These are phyloP conservation scores for Limnodromus scolopaceus DNA, from an alignment of 2,797 vertebrate genomes.

Conservation along the genomic window DNA sequence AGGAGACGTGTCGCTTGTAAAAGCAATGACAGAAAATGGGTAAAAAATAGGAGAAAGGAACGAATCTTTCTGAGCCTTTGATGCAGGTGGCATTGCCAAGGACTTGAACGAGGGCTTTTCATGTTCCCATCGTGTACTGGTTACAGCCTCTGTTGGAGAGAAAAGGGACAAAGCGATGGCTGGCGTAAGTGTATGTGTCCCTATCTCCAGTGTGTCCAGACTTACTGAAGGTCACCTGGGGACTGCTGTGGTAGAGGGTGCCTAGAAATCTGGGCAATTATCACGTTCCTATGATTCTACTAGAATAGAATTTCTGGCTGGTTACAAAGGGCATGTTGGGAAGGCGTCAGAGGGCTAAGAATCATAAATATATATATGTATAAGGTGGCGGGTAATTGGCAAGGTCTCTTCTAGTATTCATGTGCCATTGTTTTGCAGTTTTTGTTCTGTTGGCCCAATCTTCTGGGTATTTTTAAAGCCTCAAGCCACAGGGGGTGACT, in stretches of 20 bases:
- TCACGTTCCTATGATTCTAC: neutral
- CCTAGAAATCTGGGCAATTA: neutral
- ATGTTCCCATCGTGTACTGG: neutral
- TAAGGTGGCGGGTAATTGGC: neutral
- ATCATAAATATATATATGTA: accelerated
- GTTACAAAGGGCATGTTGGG: neutral
- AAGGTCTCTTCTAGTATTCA: neutral
- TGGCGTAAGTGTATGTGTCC: neutral
- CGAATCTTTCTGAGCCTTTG: neutral
- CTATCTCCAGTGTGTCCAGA: neutral
- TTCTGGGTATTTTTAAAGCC: neutral
- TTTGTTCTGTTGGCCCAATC: neutral
- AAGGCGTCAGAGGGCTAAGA: neutral
- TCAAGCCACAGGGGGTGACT: neutral
- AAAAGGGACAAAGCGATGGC: neutral
- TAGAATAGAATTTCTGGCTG: neutral
- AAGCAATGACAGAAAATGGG: neutral
- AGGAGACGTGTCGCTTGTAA: neutral
- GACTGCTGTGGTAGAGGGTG: neutral
- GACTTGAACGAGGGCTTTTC: neutral
- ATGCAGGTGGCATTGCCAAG: neutral
- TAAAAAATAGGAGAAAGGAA: neutral
- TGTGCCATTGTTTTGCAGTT: neutral
- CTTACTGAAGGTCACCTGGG: neutral
- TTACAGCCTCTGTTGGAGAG: neutral